Evolutionary conservation across 2,113 vertebrate species (phyloP).

Genomic region (Scortum barcoo): DNA sequence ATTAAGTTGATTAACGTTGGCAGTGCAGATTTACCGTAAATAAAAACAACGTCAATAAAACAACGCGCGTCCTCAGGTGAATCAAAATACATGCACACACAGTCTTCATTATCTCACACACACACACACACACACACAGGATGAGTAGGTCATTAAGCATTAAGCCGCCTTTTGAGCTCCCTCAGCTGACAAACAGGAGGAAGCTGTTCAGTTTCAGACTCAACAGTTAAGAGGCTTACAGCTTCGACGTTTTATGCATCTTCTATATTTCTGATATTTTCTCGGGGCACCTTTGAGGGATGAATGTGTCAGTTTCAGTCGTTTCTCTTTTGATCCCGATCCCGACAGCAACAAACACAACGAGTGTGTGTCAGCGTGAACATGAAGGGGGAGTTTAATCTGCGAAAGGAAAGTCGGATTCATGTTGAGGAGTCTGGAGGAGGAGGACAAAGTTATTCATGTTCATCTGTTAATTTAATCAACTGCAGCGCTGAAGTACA

Average conservation of each 20-base stretch:
- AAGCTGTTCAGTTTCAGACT: not conserved
- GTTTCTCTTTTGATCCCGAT: constrained; percentile 10
- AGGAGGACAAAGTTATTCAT: not conserved
- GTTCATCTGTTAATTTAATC: not conserved
- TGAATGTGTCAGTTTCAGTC: not conserved
- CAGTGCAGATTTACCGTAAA: too few relatives aligned
- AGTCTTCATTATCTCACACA: not conserved
- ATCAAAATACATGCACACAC: too few relatives aligned
- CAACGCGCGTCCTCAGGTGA: too few relatives aligned
- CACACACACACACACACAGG: not conserved
- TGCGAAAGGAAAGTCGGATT: not conserved
- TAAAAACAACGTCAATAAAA: too few relatives aligned
- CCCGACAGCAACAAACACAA: not conserved
- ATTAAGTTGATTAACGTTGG: too few relatives aligned
- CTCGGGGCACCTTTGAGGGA: constrained; percentile 2
- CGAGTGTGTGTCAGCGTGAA: not conserved
- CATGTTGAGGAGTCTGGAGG: not conserved
- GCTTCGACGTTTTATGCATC: not conserved
- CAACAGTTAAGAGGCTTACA: not conserved
- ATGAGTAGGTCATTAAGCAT: constrained; percentile 6
- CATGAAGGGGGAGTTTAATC: too few relatives aligned
- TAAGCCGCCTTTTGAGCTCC: not conserved
- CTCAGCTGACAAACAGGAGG: constrained; percentile 3
- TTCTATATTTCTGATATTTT: not conserved
- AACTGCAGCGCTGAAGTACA: too few relatives aligned